phyloP scores from a whole-genome alignment of 2,888 invertebrate species.

The Thumatha senex region DNA sequence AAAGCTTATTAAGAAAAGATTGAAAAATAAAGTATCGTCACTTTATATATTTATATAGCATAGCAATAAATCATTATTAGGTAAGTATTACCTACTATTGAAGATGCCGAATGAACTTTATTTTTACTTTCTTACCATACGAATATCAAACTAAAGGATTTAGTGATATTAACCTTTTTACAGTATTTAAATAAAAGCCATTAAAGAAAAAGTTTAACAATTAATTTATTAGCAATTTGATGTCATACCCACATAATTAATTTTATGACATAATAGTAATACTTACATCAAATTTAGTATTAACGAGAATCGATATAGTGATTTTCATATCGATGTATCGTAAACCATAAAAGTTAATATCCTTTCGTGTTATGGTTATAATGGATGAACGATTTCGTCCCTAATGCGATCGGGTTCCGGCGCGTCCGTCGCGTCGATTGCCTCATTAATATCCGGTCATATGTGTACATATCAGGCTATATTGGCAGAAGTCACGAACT shows the following conservation, averaged over 20 bases:
- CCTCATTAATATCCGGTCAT: constrained; percentile 71
- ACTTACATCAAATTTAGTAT: constrained; percentile 24
- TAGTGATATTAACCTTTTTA: too few species aligned
- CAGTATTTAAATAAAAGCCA: too few species aligned
- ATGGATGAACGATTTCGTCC: constrained; percentile 53
- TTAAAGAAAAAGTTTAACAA: too few species aligned
- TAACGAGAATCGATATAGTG: constrained; percentile 18
- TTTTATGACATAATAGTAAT: constrained; percentile 12
- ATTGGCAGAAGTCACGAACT: constrained; percentile 39
- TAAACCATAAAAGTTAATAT: constrained; percentile 50
- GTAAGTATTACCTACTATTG: too few species aligned
- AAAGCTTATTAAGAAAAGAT: too few species aligned
- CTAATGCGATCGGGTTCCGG: constrained; percentile 55
- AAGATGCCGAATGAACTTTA: too few species aligned
- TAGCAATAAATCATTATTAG: too few species aligned
- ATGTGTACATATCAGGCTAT: constrained; percentile 47
- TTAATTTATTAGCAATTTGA: too few species aligned
- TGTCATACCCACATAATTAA: not conserved
- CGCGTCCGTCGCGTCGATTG: constrained; percentile 54
- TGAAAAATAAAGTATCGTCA: too few species aligned
- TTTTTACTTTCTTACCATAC: too few species aligned
- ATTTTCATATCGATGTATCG: constrained; percentile 23
- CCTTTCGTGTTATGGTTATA: constrained; percentile 51
- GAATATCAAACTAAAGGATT: too few species aligned
- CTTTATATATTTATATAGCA: too few species aligned